These are phyloP conservation scores for Salvelinus alpinus DNA, from an alignment of 2,113 vertebrate species.

Conservation along the genomic window DNA sequence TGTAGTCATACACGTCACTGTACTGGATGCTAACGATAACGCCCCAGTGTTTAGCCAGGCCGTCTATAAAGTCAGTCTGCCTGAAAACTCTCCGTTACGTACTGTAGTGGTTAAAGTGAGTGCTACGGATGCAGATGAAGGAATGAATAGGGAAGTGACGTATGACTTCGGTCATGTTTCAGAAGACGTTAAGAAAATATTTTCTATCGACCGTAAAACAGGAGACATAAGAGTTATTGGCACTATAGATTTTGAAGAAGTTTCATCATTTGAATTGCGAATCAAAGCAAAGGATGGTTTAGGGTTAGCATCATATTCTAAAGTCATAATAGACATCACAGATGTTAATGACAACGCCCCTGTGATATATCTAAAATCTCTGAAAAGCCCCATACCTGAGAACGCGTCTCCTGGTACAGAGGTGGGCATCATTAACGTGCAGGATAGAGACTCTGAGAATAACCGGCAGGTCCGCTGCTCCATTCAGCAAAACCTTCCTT, in stretches of 20 bases:
- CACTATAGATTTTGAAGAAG: slow-evolving; percentile 68
- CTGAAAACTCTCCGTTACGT: slow-evolving; percentile 30
- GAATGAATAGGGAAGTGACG: slow-evolving; percentile 64
- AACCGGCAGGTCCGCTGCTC: slow-evolving; percentile 71
- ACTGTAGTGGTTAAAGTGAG: slow-evolving; percentile 42
- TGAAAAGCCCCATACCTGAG: slow-evolving; percentile 60
- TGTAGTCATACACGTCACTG: slow-evolving; percentile 50
- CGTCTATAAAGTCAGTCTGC: slow-evolving; percentile 28
- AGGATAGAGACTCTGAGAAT: slow-evolving; percentile 44
- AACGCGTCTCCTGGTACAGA: slow-evolving; percentile 67
- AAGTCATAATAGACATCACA: slow-evolving; percentile 60
- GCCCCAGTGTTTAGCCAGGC: slow-evolving; percentile 48
- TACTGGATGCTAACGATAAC: slow-evolving; percentile 71
- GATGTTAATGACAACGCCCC: slow-evolving; percentile 77
- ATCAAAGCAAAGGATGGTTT: slow-evolving; percentile 68
- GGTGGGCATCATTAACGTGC: slow-evolving; percentile 68
- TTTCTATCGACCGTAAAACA: slow-evolving; percentile 55
- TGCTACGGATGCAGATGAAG: slow-evolving; percentile 65
- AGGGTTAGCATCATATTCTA: slow-evolving; percentile 45
- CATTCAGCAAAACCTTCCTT: too few species aligned
- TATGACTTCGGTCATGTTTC: slow-evolving; percentile 65
- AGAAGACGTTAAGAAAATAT: slow-evolving; percentile 49
- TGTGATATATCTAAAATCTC: slow-evolving; percentile 62
- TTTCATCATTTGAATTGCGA: slow-evolving; percentile 61
- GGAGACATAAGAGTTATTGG: slow-evolving; percentile 62